These are phyloP conservation scores for Itoplectis maculator DNA, from an alignment of 2,888 invertebrate species.

Conservation along the genomic window DNA sequence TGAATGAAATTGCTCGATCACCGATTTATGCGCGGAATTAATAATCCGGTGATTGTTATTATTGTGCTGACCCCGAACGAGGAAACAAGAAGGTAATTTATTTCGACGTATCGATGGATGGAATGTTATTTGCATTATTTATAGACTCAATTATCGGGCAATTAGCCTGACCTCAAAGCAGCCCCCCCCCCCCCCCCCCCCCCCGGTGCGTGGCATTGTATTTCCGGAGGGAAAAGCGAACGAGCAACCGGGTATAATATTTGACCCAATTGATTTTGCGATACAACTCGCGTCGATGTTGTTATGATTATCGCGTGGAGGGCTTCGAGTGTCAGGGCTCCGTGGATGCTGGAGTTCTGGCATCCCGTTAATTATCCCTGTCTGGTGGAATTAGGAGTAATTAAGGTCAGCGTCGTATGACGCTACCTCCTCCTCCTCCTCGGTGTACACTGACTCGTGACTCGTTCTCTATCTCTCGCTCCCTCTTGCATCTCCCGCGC, in stretches of 20 bases:
- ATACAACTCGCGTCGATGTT: slow-evolving; percentile 24
- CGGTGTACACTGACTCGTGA: slow-evolving; percentile 35
- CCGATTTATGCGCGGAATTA: not conserved
- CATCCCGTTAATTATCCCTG: slow-evolving; percentile 70
- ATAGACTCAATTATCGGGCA: not conserved
- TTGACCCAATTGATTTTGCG: slow-evolving; percentile 19
- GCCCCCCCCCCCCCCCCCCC: no score
- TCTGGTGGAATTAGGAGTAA: slow-evolving; percentile 69
- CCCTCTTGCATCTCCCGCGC: slow-evolving; percentile 20
- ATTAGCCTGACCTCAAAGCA: not conserved
- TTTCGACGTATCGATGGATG: not conserved
- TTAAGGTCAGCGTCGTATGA: slow-evolving; percentile 68
- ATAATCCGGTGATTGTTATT: no score
- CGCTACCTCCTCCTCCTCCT: slow-evolving; percentile 36
- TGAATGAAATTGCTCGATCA: slow-evolving; percentile 4
- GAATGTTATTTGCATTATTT: not conserved
- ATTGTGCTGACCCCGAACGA: no score
- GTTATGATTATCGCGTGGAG: slow-evolving; percentile 40
- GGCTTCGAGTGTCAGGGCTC: slow-evolving; percentile 49
- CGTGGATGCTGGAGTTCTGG: slow-evolving; percentile 53
- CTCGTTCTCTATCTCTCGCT: slow-evolving; percentile 28
- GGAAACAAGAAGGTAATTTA: no score
- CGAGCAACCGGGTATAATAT: not conserved
- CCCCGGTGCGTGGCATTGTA: not conserved
- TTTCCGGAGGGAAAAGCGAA: not conserved